These are phyloP conservation scores for Malthinus flaveolus DNA, from an alignment of 2,888 invertebrate genomes.

Conservation along the genomic window DNA sequence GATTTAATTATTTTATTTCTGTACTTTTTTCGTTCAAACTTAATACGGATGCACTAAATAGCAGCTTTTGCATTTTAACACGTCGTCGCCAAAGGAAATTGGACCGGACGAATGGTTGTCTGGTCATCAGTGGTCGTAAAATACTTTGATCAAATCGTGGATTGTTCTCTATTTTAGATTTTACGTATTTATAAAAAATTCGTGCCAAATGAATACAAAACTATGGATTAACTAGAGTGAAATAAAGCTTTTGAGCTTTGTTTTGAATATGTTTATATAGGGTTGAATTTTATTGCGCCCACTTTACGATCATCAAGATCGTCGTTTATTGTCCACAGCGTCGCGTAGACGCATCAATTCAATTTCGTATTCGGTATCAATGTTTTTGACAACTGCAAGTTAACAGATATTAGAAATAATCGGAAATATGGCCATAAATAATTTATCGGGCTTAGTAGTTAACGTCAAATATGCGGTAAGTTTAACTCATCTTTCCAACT, in stretches of 20 bases:
- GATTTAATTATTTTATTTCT: too few species aligned
- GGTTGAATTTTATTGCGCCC: slow-evolving; percentile 46
- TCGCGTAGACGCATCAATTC: slow-evolving; percentile 48
- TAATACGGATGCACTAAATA: too few species aligned
- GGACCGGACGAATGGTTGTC: too few species aligned
- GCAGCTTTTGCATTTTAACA: too few species aligned
- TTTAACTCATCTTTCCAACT: slow-evolving; percentile 24
- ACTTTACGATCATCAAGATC: slow-evolving; percentile 53
- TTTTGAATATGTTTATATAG: slow-evolving; percentile 36
- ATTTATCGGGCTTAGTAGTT: slow-evolving; percentile 27
- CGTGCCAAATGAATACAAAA: slow-evolving; percentile 18
- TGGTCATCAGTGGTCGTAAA: too few species aligned
- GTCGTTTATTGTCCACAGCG: slow-evolving; percentile 44
- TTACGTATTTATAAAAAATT: slow-evolving; percentile 10
- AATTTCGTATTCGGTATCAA: slow-evolving; percentile 40
- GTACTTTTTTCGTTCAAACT: too few species aligned
- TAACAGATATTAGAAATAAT: slow-evolving; percentile 22
- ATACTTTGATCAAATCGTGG: too few species aligned
- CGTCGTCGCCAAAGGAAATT: too few species aligned
- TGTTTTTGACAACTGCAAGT: not conserved
- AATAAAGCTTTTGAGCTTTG: slow-evolving; percentile 13
- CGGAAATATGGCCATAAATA: slow-evolving; percentile 30
- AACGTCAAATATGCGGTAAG: slow-evolving; percentile 36
- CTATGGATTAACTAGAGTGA: slow-evolving; percentile 20
- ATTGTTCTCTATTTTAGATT: too few species aligned